A percentile compares a stretch with the other conserved stretches of the same genome.
phyloP scores from a whole-genome alignment of 2,113 vertebrate genomes.

The Hyaena hyaena region DNA sequence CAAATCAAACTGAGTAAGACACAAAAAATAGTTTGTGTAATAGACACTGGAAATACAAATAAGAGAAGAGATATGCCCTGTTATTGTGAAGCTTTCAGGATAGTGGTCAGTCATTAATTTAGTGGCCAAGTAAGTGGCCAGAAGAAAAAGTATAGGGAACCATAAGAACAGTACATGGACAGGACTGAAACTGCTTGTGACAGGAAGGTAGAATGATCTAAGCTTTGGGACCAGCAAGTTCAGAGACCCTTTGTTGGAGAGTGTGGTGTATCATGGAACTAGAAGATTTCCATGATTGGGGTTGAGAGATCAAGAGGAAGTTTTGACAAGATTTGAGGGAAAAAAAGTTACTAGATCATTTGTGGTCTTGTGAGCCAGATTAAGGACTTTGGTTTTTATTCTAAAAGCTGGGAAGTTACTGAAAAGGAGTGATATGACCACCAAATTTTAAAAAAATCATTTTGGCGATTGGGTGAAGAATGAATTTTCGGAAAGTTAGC shows the following conservation, averaged over 20 bases:
- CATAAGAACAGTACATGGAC: neutral
- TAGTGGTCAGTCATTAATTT: neutral
- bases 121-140: neutral
- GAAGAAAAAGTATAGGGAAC: neutral
- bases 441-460: neutral
- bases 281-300: neutral
- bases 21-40: neutral
- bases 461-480: neutral
- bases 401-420: neutral
- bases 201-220: neutral
- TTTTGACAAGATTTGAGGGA: neutral
- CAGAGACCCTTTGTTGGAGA: neutral
- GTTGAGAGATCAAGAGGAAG: neutral
- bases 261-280: neutral
- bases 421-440: neutral
- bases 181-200: neutral
- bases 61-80: neutral
- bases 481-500: neutral
- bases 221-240: neutral
- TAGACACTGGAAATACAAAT: neutral
- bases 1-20: neutral
- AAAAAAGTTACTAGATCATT: neutral
- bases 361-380: neutral
- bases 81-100: neutral
- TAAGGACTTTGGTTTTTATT: neutral